These are phyloP conservation scores for Metellina segmentata DNA, from an alignment of 2,888 invertebrate genomes.

Conservation along the genomic window DNA sequence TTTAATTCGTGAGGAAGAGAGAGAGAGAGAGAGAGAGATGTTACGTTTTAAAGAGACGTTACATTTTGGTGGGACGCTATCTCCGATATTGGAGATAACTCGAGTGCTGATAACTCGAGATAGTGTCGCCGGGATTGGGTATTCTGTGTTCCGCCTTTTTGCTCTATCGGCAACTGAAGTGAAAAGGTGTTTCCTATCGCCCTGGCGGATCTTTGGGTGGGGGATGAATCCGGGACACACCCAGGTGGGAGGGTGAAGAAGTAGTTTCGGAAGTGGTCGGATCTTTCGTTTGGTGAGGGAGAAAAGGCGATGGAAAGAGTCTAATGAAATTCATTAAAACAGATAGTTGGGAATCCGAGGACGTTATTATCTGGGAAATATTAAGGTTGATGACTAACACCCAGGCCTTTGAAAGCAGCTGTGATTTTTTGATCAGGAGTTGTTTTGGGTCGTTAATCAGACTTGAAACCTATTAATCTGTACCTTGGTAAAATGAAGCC, in stretches of 20 bases:
- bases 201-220: constrained; percentile 7
- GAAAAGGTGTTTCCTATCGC: constrained; percentile 50
- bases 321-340: not conserved
- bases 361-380: no score
- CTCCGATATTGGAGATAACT: constrained; percentile 4
- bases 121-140: constrained; percentile 11
- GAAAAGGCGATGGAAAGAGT: not conserved
- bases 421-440: no score
- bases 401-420: no score
- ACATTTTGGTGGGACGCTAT: constrained; percentile 8
- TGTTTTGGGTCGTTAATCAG: no score
- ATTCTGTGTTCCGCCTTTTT: constrained; percentile 35
- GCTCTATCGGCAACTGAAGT: constrained; percentile 2
- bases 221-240: constrained; percentile 29
- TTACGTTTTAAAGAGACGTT: not conserved
- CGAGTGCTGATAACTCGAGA: constrained; percentile 25
- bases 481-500: no score
- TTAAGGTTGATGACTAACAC: no score
- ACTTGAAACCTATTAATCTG: no score
- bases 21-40: no score
- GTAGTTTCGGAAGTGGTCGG: not conserved
- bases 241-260: constrained; percentile 3
- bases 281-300: not conserved
- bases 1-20: constrained; percentile 41
- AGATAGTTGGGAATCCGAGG: no score